Base-by-base conservation (phyloP, 2,113 vertebrate genomes). In the Heterocephalus glaber region DNA sequence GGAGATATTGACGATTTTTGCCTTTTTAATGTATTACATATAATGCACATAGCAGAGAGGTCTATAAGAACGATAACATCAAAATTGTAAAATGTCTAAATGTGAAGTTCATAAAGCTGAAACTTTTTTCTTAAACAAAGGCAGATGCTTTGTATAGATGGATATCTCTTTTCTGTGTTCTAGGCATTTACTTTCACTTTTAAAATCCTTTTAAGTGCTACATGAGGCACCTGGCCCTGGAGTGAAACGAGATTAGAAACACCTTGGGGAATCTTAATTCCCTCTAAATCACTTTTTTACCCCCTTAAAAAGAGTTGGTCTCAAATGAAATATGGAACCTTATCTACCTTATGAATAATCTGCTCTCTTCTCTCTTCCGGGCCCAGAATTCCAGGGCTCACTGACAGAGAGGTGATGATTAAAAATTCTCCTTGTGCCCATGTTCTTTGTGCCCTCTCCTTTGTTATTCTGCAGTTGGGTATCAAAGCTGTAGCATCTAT, bases 401-500 rank as follows among this genome's bases (percentile, higher is more conserved):
- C 94, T 76, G 96, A 97, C 89, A 95, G 91, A 93, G 1, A 6
- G 84, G 83, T 38, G 84, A 92, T 95, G 96, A 97, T 98, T 98
- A 98, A 97, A 98, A 97, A 98, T 98, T 98, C 86, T 76, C 79
- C 77, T 97, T 89, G 47, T 94, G 86, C 91, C 95, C 90, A 30
- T 89, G 97, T 96, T 96, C 47, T 95, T 19, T 54, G 85, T 97
- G 90, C 90, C 86, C 94, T 96, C 93, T 96, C 93, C 97, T 98
- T 98, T 97, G 96, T 98, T 95, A 95, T 97, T 98, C 97, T 41
- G 79, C 95, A 96, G 93, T 94, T 97, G 96, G 60, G 68, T 97
- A 98, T 98, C 98, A 98, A 98, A 98, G 97, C 97, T 95, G 77
- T 95, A 95, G 92, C 97, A 96, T 97, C 97, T 96, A 70, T 94